Conservation (phyloP, 2,113 vertebrate species). For the Toxotes chatareus region DNA sequence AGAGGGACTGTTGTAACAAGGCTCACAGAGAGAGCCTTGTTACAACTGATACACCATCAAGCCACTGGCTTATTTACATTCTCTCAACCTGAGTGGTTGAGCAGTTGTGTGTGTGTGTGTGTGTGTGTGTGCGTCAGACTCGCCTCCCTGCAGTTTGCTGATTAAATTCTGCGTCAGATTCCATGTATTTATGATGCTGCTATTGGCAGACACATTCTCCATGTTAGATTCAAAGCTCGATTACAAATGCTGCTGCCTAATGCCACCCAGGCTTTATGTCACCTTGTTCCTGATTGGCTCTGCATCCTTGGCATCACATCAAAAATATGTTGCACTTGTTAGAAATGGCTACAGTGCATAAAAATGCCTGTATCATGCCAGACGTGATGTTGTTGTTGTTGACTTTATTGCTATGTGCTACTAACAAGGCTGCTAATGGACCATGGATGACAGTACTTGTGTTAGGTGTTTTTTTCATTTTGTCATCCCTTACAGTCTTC, state of each 20-base stretch:
- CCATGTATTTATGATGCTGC: conserved; percentile 43
- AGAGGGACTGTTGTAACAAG: conserved; percentile 57
- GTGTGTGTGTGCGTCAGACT: background rate
- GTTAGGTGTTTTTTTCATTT: background rate
- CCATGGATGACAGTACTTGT: background rate
- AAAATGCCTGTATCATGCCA: conserved; percentile 24
- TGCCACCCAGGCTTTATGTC: conserved; percentile 14
- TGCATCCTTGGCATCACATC: conserved; percentile 13
- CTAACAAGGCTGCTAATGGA: background rate
- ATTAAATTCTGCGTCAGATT: conserved; percentile 43
- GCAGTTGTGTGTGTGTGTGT: conserved; percentile 1
- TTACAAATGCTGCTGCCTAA: conserved; percentile 59
- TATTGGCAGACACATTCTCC: conserved; percentile 39
- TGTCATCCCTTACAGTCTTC: background rate
- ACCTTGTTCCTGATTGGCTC: conserved; percentile 36
- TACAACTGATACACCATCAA: conserved; percentile 62
- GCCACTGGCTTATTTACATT: conserved; percentile 73
- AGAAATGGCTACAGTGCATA: conserved; percentile 12
- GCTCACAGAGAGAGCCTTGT: conserved; percentile 65
- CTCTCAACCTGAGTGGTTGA: conserved; percentile 50
- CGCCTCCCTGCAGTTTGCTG: conserved; percentile 44
- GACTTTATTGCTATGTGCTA: background rate
- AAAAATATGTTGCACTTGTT: conserved; percentile 22
- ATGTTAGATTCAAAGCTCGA: conserved; percentile 39
- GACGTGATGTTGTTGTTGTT: conserved; percentile 11